Evolutionary conservation across 2,797 vertebrate genomes (phyloP), one percentile per base, ranked within the genome.

Genomic region (Fistularia tabacaria): DNA sequence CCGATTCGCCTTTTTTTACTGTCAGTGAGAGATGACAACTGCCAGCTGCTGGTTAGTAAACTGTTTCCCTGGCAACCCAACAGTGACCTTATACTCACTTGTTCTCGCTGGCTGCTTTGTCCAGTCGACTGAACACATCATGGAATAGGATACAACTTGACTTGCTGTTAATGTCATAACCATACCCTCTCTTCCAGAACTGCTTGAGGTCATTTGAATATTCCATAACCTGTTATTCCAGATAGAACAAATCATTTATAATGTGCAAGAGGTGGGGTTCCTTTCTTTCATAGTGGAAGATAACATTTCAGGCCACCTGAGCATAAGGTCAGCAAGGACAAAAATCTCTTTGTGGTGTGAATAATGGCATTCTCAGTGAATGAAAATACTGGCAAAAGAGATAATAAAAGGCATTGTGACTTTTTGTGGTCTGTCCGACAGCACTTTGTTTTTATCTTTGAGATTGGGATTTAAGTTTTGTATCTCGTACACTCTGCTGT

Each of bases 101-200:
- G 76, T 66, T 92, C 74, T 95, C 90, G 0, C 37, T 59, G 66
- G 87, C 87, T 0, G 91, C 92, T 62, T 79, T 79, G 53, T 94
- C 89, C 69, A 99, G 85, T 11, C 94, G 93, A 43, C 73, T 83
- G 72, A 99, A 97, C 51, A 95, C 86, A 46, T 98, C 92, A 7
- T 96, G 95, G 82, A 99, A 95, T 11, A 99, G 91, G 57, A 83
- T 70, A 41, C 96, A 98, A 86, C 96, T 98, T 25, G 96, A 92
- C 40, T 93, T 93, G 66, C 94, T 93, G 55, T 97, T 99, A 70
- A 99, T 97, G 14, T 93, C 88, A 5, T 95, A 84, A 7, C 96
- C 96, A 8, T 96, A 94, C 10, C 91, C 89, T 78, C 94, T 91
- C 82, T 98, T 98, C 95, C 96, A 99, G 73, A 92, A 98, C 0